Evolutionary conservation across 2,888 invertebrate genomes (phyloP), one percentile per base, ranked within the genome.

Genomic region (Trichopria drosophilae): DNA sequence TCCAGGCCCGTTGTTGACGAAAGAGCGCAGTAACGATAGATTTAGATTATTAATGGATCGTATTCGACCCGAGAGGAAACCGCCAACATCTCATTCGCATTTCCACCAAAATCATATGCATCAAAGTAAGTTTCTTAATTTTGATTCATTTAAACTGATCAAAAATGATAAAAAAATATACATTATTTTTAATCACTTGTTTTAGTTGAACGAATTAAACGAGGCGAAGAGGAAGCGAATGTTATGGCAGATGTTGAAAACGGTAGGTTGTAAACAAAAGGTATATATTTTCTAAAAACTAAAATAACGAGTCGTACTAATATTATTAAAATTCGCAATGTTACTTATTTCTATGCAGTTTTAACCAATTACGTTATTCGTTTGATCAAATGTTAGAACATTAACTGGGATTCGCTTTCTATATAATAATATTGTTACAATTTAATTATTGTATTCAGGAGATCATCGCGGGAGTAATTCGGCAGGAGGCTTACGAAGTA

Each of bases 11-110:
- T 72, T 82, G 60, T 80, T 82, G 74, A 76, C 65, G 46, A 81
- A 80, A 60, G 85, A 84, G 58, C 84, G 81, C 56, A 82, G 81
- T 63, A 84, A 85, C 71, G 86, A 84, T 76, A 78, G 87, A 63
- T 86, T 88, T 61, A 86, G 87, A 53, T 80, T 87, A 69, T 79
- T 89, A 62, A 87, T 88, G 82, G 88, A 87, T 63, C 80, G 84
- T 64, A 79, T 81, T 47, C 71, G 79, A 50, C 78, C 80, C 0
- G 80, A 79, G 55, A 68, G 77, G 53, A 78, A 80, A 76, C 69
- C 78, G 72, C 68, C 76, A 59, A 78, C 76, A 72, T 80, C 69
- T 19, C 66, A 77, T 74, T 44, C 72, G 53, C 67, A 66, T 43
- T 66, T 65, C 57, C 66, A 67, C 54, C 69, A 67, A 46, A 68